Evolutionary conservation across 2,113 vertebrate species (phyloP).

Genomic region (Orycteropus afer): DNA sequence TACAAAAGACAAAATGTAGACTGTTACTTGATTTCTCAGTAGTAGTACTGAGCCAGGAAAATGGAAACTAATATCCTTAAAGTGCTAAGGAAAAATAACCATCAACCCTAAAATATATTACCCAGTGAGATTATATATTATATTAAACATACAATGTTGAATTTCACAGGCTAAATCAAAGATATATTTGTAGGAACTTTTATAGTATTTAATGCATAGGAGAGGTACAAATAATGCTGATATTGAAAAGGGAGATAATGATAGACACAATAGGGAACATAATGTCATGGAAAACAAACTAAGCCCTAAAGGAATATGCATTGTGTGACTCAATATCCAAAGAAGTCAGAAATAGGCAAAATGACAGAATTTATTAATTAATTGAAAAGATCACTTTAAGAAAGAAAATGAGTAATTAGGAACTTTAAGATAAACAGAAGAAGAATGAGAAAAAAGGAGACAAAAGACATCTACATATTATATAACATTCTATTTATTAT

Average conservation of each 20-base stretch:
- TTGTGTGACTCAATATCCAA: not conserved
- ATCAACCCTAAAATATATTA: not conserved
- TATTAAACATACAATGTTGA: not conserved
- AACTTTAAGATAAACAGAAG: not conserved
- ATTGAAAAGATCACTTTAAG: not conserved
- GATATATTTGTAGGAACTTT: not conserved
- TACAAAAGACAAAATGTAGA: not conserved
- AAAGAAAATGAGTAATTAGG: not conserved
- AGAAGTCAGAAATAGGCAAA: not conserved
- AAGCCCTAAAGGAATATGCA: not conserved
- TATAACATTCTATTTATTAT: not conserved
- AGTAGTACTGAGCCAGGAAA: not conserved
- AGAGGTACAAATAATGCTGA: not conserved
- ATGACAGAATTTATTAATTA: not conserved
- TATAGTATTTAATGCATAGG: not conserved
- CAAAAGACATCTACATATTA: not conserved
- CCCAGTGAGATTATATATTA: not conserved
- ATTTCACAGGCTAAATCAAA: conserved; percentile 12
- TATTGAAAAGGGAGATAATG: not conserved
- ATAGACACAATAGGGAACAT: not conserved
- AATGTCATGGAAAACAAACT: not conserved
- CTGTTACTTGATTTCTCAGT: not conserved
- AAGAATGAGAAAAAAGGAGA: not conserved
- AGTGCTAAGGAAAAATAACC: not conserved
- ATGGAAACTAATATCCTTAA: not conserved